Evolutionary conservation across 1,140 invertebrate genomes (phyloP), one percentile per base, ranked within the genome.

Genomic region (Lasaia peninsularis): DNA sequence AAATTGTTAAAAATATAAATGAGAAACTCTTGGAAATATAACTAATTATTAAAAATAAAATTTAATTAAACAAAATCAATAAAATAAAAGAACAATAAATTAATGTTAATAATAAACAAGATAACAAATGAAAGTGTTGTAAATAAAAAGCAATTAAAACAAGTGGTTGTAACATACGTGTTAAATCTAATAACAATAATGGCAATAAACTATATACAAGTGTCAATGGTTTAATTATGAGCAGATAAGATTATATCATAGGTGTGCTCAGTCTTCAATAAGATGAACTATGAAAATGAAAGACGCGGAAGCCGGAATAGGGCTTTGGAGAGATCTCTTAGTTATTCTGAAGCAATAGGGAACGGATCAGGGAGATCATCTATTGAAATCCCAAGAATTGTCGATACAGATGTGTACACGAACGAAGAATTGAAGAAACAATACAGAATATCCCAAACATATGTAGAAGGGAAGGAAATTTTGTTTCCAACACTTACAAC

Each of bases 401-500:
- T 52, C 0, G 54, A 84, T 53, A 85, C 82, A 20, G 82, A 88
- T 18, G 83, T 88, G 0, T 88, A 88, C 44, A 71, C 74, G 0
- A 88, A 88, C 48, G 86, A 86, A 66, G 86, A 88, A 63, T 59
- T 86, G 0, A 88, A 86, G 52, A 86, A 87, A 61, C 80, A 86
- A 2, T 86, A 80, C 57, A 67, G 86, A 35, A 86, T 88, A 54
- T 86, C 80, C 0, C 86, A 86, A 64, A 86, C 77, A 0, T 88
- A 83, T 35, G 81, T 88, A 1, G 86, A 88, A 74, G 86, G 86
- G 0, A 84, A 79, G 34, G 83, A 88, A 64, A 86, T 88, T 5
- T 51, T 65, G 0, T 86, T 86, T n/a, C 74, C 76, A n/a, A 60
- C 61, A 2, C 50, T 68, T 0, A 52, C 62, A 1, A 70, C 63